Conservation (phyloP, 2,113 vertebrate species). For the Cyanistes caeruleus region DNA sequence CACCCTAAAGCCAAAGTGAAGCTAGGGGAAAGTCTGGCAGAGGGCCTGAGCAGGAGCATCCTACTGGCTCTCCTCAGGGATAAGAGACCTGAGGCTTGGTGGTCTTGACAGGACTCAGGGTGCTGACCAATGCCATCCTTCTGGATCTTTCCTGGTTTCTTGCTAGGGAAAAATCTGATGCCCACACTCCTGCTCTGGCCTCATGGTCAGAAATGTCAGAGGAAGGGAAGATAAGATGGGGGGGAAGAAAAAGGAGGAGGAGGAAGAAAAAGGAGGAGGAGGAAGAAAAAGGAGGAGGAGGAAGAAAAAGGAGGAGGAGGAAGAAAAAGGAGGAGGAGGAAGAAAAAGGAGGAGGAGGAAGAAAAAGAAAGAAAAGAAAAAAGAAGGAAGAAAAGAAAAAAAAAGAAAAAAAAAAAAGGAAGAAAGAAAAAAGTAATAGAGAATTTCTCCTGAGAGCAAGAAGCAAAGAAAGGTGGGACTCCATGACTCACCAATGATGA, state of each 20-base stretch:
- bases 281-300: not conserved
- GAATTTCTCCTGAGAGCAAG: not conserved
- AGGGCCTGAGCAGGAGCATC: not conserved
- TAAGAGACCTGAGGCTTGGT: not conserved
- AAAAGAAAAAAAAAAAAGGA: rapidly evolving
- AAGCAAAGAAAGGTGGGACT: not conserved
- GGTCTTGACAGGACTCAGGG: not conserved
- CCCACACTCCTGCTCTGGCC: not conserved
- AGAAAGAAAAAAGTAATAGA: not conserved
- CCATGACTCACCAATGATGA: not conserved
- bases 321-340: too few relatives aligned
- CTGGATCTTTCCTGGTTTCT: not conserved
- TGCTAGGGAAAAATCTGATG: not conserved
- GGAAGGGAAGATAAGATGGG: not conserved
- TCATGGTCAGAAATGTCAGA: not conserved
- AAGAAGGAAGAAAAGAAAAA: too few relatives aligned
- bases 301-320: too few relatives aligned
- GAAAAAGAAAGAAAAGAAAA: too few relatives aligned
- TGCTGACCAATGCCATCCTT: not conserved
- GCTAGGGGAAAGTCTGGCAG: not conserved
- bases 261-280: rapidly evolving
- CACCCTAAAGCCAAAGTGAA: not conserved
- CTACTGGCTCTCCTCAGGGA: not conserved
- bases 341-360: too few relatives aligned
- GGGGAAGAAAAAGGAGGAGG: too few relatives aligned